A percentile compares a stretch with the other conserved stretches of the same genome.
Evolutionary conservation across 2,113 vertebrate genomes (phyloP).

Genomic region (Neolamprologus toae): DNA sequence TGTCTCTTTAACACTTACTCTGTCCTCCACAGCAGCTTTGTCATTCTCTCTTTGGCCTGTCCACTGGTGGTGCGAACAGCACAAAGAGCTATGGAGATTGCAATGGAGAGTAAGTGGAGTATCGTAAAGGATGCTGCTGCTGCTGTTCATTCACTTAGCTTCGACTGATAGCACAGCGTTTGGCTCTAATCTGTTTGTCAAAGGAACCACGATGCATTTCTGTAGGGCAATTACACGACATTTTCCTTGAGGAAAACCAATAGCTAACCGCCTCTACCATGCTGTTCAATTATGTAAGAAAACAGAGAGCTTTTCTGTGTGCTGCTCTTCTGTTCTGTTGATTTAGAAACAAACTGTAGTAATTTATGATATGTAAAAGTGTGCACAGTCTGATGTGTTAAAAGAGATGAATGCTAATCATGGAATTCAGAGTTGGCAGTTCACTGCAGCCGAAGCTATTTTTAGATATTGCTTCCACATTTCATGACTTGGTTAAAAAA

Average conservation of each 20-base stretch:
- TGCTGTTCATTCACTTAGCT: slow-evolving; percentile 30
- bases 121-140: neutral
- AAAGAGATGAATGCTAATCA: neutral
- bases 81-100: neutral
- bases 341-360: neutral
- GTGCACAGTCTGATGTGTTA: neutral
- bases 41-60: neutral
- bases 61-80: neutral
- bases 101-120: neutral
- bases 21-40: neutral
- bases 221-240: neutral
- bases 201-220: slow-evolving; percentile 19
- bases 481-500: neutral
- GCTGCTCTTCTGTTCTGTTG: neutral
- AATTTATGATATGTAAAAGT: neutral
- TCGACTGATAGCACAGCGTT: slow-evolving; percentile 15
- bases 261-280: neutral
- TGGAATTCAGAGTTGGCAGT: neutral
- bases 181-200: neutral
- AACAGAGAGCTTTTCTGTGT: neutral
- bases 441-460: neutral
- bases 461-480: neutral
- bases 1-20: neutral
- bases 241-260: slow-evolving; percentile 30
- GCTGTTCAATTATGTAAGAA: slow-evolving; percentile 44